Evolutionary conservation across 1,140 invertebrate genomes (phyloP).

Genomic region (Cyclina sinensis): DNA sequence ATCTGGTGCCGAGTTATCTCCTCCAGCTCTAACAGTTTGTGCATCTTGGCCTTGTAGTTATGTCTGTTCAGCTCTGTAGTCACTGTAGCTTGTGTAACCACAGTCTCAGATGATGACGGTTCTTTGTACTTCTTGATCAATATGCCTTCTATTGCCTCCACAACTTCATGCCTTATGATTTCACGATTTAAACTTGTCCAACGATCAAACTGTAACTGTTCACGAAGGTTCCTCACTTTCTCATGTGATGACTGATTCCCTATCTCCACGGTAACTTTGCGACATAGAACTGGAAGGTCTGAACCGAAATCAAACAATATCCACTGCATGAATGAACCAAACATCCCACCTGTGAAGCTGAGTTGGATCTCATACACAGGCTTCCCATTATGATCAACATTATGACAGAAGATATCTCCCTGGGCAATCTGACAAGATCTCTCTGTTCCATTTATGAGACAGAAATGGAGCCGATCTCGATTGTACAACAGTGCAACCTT

Average conservation of each 20-base stretch:
- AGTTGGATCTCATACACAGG: constrained; percentile 76
- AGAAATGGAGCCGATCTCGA: constrained; percentile 83
- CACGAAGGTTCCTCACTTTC: constrained; percentile 78
- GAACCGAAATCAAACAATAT: constrained; percentile 83
- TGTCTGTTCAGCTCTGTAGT: constrained; percentile 79
- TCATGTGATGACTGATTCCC: constrained; percentile 78
- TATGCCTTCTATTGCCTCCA: constrained; percentile 65
- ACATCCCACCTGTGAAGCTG: constrained; percentile 81
- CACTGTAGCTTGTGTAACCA: constrained; percentile 80
- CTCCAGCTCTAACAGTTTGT: constrained; percentile 83
- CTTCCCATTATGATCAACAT: constrained; percentile 68
- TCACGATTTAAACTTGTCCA: constrained; percentile 81
- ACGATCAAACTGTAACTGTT: constrained; percentile 81
- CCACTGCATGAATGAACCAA: constrained; percentile 84
- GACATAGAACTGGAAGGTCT: constrained; percentile 74
- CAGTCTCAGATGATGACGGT: constrained; percentile 74
- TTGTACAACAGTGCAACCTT: constrained; percentile 81
- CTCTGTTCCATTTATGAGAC: constrained; percentile 65
- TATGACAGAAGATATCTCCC: constrained; percentile 76
- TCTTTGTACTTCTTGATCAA: constrained; percentile 79
- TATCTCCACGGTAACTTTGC: constrained; percentile 81
- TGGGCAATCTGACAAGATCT: constrained; percentile 76
- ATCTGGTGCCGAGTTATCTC: constrained; percentile 82
- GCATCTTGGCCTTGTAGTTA: constrained; percentile 85
- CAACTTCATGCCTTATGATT: constrained; percentile 72